Evolutionary conservation across 2,113 vertebrate genomes (phyloP).

Genomic region (Neofelis nebulosa): DNA sequence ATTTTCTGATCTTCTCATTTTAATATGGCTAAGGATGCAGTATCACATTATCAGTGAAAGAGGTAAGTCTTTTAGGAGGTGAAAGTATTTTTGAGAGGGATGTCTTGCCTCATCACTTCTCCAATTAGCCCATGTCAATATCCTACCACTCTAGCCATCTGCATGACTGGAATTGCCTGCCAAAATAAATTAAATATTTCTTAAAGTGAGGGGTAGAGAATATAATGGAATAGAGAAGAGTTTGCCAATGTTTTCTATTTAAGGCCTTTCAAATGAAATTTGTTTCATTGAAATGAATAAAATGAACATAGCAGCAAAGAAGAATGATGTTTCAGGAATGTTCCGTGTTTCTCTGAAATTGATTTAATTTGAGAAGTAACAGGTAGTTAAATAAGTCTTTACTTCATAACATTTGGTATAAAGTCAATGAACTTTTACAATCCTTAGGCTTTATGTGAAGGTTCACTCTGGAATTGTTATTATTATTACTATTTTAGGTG

Average conservation of each 20-base stretch:
- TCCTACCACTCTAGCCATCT: neutral
- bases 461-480: neutral
- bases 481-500: neutral
- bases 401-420: neutral
- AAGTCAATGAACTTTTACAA: neutral
- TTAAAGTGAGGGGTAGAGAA: neutral
- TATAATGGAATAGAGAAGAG: neutral
- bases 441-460: neutral
- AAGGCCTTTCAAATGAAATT: neutral
- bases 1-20: neutral
- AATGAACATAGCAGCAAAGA: neutral
- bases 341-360: neutral
- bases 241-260: neutral
- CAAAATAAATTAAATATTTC: slow-evolving; percentile 14
- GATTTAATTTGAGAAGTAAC: neutral
- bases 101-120: neutral
- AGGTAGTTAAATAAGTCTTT: neutral
- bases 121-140: neutral
- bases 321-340: neutral
- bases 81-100: neutral
- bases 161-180: neutral
- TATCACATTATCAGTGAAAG: neutral
- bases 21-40: neutral
- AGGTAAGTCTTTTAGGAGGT: neutral
- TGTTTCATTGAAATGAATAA: neutral